phyloP scores from a whole-genome alignment of 2,113 vertebrate species.

The Varanus salvator region DNA sequence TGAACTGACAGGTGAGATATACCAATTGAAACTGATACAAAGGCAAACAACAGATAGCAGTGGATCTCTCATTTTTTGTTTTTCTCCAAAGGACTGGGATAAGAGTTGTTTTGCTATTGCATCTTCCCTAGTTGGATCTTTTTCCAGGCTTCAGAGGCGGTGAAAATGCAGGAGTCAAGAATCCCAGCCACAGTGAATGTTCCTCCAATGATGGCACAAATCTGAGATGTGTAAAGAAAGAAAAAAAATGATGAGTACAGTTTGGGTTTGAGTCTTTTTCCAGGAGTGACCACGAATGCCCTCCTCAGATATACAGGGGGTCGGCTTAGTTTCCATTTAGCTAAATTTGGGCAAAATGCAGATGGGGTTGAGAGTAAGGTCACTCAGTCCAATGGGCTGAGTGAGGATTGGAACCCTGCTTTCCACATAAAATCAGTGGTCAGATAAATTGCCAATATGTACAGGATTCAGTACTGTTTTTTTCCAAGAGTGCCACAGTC shows the following conservation, averaged over 20 bases:
- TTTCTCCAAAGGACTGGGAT: slow-evolving; percentile 46
- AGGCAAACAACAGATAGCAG: slow-evolving; percentile 69
- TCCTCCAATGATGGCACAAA: slow-evolving; percentile 97
- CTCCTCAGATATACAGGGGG: not conserved
- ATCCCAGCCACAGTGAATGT: slow-evolving; percentile 98
- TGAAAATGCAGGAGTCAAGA: slow-evolving; percentile 98
- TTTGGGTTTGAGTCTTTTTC: not conserved
- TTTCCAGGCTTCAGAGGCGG: slow-evolving; percentile 98
- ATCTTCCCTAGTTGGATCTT: slow-evolving; percentile 99
- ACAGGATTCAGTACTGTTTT: not conserved
- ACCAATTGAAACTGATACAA: slow-evolving; percentile 66
- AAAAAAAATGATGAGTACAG: not conserved
- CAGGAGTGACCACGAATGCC: accelerated
- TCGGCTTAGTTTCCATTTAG: not conserved
- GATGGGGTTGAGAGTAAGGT: not conserved
- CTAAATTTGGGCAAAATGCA: not conserved
- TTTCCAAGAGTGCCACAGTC: not conserved
- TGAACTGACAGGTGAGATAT: slow-evolving; percentile 62
- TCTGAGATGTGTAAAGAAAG: slow-evolving; percentile 74
- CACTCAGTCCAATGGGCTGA: not conserved
- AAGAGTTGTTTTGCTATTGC: slow-evolving; percentile 73
- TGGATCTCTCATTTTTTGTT: slow-evolving; percentile 58
- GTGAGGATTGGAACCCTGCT: not conserved
- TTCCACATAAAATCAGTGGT: not conserved
- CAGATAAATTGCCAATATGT: too few species aligned